A percentile compares a stretch with the other conserved stretches of the same genome.
These are phyloP conservation scores for Thaumatotibia leucotreta DNA, from an alignment of 1,140 invertebrate genomes.

Conservation along the genomic window DNA sequence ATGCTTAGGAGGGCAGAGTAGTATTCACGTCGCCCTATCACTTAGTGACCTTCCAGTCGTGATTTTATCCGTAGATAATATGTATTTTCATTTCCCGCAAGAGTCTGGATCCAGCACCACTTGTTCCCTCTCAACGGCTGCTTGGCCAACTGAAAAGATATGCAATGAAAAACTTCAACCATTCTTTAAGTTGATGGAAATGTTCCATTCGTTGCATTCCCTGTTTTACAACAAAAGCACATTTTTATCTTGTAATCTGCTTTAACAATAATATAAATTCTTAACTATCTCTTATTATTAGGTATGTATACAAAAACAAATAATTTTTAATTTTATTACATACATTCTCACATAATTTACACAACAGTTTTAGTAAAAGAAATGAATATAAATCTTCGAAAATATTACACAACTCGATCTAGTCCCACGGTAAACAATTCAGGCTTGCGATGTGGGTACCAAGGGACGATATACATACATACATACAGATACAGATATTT, in stretches of 20 bases:
- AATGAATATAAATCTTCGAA: too few species aligned
- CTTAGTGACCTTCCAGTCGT: neutral
- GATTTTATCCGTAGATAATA: slow-evolving; percentile 2
- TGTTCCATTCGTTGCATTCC: neutral
- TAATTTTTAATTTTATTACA: too few species aligned
- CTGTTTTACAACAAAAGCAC: neutral
- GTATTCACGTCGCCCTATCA: neutral
- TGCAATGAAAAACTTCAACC: neutral
- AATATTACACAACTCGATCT: too few species aligned
- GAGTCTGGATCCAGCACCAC: neutral
- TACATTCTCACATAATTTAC: too few species aligned
- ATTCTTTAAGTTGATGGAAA: neutral
- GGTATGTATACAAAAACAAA: too few species aligned
- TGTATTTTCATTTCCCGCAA: slow-evolving; percentile 13
- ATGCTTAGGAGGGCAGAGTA: too few species aligned
- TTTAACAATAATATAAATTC: slow-evolving; percentile 14
- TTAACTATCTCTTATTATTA: neutral
- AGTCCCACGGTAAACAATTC: too few species aligned
- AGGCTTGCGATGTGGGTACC: too few species aligned
- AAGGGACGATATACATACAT: too few species aligned
- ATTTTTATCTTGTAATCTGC: neutral
- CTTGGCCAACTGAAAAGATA: slow-evolving; percentile 4
- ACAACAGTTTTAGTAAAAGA: too few species aligned
- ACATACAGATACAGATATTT: too few species aligned
- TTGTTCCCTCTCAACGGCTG: neutral